These are phyloP conservation scores for Panulirus ornatus DNA, from an alignment of 1,140 invertebrate species.

Conservation along the genomic window DNA sequence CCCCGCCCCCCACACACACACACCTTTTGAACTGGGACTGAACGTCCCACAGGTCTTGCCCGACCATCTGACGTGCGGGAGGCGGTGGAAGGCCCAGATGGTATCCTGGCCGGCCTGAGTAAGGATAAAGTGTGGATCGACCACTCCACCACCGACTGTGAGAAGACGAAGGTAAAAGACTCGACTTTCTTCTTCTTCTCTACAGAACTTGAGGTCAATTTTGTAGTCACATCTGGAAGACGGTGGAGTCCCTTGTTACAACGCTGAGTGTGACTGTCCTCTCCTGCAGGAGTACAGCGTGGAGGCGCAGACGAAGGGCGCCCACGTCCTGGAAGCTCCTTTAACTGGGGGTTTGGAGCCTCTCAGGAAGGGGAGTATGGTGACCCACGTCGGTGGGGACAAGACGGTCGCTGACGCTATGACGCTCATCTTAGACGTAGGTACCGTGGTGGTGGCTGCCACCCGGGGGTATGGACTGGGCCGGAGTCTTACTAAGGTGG, in stretches of 20 bases:
- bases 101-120: slow-evolving; percentile 70
- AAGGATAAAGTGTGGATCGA: slow-evolving; percentile 74
- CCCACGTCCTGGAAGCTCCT: slow-evolving; percentile 70
- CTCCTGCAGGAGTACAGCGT: background rate
- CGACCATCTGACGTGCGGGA: slow-evolving; percentile 59
- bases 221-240: no score
- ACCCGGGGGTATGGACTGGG: no score
- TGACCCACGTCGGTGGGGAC: slow-evolving; percentile 63
- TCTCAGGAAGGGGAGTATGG: slow-evolving; percentile 71
- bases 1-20: background rate
- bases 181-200: background rate
- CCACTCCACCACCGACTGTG: slow-evolving; percentile 74
- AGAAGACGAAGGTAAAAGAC: slow-evolving; percentile 58
- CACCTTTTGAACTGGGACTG: background rate
- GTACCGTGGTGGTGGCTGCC: no score
- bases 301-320: slow-evolving; percentile 28
- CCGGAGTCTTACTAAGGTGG: no score
- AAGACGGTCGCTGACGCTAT: slow-evolving; percentile 12
- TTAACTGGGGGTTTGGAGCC: slow-evolving; percentile 69
- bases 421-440: slow-evolving; percentile 44
- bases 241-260: no score
- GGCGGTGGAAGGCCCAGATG: slow-evolving; percentile 68
- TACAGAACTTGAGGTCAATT: no score
- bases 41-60: slow-evolving; percentile 55
- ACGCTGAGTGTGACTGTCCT: no score